These are phyloP conservation scores for Chanos chanos DNA, from an alignment of 2,797 vertebrate species.

Conservation along the genomic window DNA sequence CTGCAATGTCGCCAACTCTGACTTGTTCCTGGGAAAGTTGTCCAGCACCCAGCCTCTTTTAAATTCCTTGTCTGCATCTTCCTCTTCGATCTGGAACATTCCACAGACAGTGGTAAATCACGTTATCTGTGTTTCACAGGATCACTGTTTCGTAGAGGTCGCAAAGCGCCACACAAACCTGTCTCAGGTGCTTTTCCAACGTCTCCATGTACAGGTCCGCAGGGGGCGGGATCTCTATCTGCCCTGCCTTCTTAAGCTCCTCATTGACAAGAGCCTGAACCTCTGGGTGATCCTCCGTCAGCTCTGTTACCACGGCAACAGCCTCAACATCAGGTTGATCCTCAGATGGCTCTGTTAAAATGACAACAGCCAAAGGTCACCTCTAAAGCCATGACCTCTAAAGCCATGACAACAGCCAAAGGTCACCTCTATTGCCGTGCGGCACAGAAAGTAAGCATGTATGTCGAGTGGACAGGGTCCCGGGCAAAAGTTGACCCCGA, in stretches of 20 bases:
- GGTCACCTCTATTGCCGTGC: too few relatives aligned
- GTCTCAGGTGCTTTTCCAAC: conserved; percentile 65
- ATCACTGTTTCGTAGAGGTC: not conserved
- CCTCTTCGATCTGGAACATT: conserved; percentile 61
- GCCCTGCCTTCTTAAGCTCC: conserved; percentile 58
- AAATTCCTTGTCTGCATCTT: conserved; percentile 57
- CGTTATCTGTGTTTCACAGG: not conserved
- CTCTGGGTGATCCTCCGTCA: conserved; percentile 79
- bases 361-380: too few relatives aligned
- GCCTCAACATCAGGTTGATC: not conserved
- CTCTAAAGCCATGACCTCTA: too few relatives aligned
- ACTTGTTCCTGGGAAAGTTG: conserved; percentile 75
- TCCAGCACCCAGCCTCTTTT: conserved; percentile 88
- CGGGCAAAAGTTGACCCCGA: too few relatives aligned
- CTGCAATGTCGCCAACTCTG: conserved; percentile 69
- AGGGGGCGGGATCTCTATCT: conserved; percentile 46
- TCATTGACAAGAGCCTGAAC: conserved; percentile 71
- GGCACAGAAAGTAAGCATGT: too few relatives aligned
- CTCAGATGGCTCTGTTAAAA: too few relatives aligned
- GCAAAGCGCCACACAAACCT: conserved; percentile 61
- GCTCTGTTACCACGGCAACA: conserved; percentile 40
- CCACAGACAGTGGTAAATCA: not conserved
- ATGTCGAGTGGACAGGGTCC: too few relatives aligned
- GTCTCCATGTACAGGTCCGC: conserved; percentile 63
- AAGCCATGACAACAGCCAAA: too few relatives aligned